Conservation (phyloP, 2,888 invertebrate species). For the Caenorhabditis sp. region DNA sequence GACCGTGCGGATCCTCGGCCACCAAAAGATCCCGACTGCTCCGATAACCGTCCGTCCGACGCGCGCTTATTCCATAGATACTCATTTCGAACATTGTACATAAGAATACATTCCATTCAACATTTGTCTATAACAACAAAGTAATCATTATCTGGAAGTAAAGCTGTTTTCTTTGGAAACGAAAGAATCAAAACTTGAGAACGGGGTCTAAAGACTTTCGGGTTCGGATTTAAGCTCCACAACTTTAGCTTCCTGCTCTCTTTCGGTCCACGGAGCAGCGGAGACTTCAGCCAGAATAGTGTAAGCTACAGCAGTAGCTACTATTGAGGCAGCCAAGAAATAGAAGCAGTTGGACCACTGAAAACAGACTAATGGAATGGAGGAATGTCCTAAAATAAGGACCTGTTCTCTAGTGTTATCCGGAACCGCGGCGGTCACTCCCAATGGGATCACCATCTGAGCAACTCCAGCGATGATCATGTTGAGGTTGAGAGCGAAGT, state of each 20-base stretch:
- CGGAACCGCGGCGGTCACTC: conserved; percentile 58
- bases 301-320: conserved; percentile 48
- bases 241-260: conserved; percentile 21
- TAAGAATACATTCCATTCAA: too few species aligned
- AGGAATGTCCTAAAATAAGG: too few species aligned
- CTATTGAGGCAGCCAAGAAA: conserved; percentile 43
- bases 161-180: too few species aligned
- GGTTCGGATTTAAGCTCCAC: too few species aligned
- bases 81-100: too few species aligned
- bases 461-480: conserved; percentile 63
- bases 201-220: too few species aligned
- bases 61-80: too few species aligned
- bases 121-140: too few species aligned
- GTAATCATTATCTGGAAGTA: too few species aligned
- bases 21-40: too few species aligned
- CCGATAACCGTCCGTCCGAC: too few species aligned
- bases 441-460: conserved; percentile 64
- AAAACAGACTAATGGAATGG: not conserved
- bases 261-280: conserved; percentile 57
- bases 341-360: conserved; percentile 65
- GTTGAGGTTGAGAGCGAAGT: conserved; percentile 61
- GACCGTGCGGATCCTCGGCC: conserved; percentile 62
- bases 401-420: conserved; percentile 60
- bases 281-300: conserved; percentile 37
- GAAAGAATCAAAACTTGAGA: too few species aligned